Conservation (phyloP, 1,140 invertebrate species). For the Dryas iulia region DNA sequence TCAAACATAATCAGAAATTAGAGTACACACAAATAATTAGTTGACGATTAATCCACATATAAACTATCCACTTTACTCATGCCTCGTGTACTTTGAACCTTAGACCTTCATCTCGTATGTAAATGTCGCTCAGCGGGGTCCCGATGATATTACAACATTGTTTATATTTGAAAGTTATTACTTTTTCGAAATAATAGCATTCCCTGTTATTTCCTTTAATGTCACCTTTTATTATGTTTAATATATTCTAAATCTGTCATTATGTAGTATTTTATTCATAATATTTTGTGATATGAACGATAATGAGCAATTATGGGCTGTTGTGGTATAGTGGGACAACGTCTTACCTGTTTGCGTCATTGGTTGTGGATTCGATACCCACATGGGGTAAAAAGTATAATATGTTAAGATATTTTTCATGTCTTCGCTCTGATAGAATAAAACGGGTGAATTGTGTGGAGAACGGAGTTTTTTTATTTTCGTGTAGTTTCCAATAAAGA, state of each 20-base stretch:
- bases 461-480: too few relatives aligned
- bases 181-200: background rate
- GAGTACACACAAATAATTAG: background rate
- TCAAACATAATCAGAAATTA: background rate
- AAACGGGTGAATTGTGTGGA: too few relatives aligned
- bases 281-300: background rate
- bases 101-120: constrained; percentile 18
- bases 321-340: background rate
- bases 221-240: background rate
- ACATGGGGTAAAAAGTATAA: too few relatives aligned
- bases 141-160: constrained; percentile 7
- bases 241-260: background rate
- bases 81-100: background rate
- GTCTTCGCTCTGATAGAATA: too few relatives aligned
- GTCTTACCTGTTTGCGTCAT: too few relatives aligned
- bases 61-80: background rate
- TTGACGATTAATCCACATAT: background rate
- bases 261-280: background rate
- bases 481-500: too few relatives aligned
- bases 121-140: constrained; percentile 20
- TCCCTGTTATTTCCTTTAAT: background rate
- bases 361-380: too few relatives aligned
- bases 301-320: background rate
- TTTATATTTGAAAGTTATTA: background rate
- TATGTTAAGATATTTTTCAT: too few relatives aligned